These are phyloP conservation scores for Diarsia rubi DNA, from an alignment of 2,888 invertebrate genomes.

Conservation along the genomic window DNA sequence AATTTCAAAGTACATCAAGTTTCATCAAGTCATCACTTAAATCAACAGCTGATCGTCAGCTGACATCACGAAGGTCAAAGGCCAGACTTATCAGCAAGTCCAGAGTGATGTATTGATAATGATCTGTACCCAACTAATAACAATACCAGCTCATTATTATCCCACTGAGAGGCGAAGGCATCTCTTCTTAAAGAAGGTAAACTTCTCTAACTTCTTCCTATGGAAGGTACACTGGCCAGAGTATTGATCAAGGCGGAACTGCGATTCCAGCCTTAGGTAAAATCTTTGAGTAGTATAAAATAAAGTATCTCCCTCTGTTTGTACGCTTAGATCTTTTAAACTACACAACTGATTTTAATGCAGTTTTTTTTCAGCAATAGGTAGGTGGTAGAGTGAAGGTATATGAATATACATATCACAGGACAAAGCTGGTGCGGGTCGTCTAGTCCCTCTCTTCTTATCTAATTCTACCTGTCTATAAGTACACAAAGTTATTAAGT, in stretches of 20 bases:
- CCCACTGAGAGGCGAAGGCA: background rate
- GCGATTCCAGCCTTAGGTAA: background rate
- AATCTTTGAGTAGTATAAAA: too few species aligned
- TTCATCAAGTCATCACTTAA: background rate
- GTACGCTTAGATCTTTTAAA: too few species aligned
- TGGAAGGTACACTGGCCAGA: background rate
- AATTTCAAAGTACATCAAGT: background rate
- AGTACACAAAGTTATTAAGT: too few species aligned
- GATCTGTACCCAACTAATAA: background rate
- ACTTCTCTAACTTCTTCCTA: too few species aligned
- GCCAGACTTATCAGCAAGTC: constrained; percentile 9
- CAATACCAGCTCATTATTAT: background rate
- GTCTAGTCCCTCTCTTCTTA: too few species aligned
- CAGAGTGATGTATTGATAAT: background rate
- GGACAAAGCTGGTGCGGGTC: too few species aligned
- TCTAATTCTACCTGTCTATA: too few species aligned
- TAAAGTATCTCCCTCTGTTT: too few species aligned
- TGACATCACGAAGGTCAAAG: constrained; percentile 22
- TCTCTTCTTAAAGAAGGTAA: background rate
- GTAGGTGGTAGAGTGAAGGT: too few species aligned
- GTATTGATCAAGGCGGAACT: background rate
- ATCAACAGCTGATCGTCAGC: constrained; percentile 4
- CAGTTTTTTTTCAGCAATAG: too few species aligned
- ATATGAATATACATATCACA: too few species aligned
- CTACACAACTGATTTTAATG: too few species aligned